These are phyloP conservation scores for Callionymus lyra DNA, from an alignment of 2,113 vertebrate genomes.

Conservation along the genomic window DNA sequence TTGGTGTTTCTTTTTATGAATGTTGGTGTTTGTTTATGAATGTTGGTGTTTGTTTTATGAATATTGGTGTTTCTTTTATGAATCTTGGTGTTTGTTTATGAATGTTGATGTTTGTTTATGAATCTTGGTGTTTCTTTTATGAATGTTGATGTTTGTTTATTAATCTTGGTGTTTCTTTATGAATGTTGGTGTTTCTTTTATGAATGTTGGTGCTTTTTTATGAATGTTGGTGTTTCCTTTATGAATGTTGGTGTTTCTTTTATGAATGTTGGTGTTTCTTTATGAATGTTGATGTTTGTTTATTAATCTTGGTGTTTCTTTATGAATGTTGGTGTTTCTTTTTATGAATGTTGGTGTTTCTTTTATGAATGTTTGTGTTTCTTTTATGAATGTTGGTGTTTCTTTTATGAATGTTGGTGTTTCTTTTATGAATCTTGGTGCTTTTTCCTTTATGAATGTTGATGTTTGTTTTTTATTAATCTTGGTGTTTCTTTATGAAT, in stretches of 20 bases:
- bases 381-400: too few species aligned
- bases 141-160: slow-evolving; percentile 53
- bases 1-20: slow-evolving; percentile 10
- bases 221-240: slow-evolving; percentile 33
- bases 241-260: too few species aligned
- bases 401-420: slow-evolving; percentile 37
- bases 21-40: slow-evolving; percentile 39
- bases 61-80: too few species aligned
- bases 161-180: slow-evolving; percentile 28
- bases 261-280: too few species aligned
- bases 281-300: slow-evolving; percentile 36
- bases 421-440: too few species aligned
- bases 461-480: slow-evolving; percentile 56
- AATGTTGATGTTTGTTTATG: slow-evolving; percentile 25
- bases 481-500: slow-evolving; percentile 18
- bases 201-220: too few species aligned
- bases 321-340: slow-evolving; percentile 35
- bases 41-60: slow-evolving; percentile 23
- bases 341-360: too few species aligned
- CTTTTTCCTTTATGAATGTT: too few species aligned
- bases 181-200: too few species aligned
- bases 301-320: slow-evolving; percentile 20
- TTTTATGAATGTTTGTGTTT: slow-evolving; percentile 36
- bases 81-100: slow-evolving; percentile 40
- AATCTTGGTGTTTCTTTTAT: too few species aligned